Base-by-base conservation (phyloP, 2,888 invertebrate species). In the Gastracanthus pulcherrimus region DNA sequence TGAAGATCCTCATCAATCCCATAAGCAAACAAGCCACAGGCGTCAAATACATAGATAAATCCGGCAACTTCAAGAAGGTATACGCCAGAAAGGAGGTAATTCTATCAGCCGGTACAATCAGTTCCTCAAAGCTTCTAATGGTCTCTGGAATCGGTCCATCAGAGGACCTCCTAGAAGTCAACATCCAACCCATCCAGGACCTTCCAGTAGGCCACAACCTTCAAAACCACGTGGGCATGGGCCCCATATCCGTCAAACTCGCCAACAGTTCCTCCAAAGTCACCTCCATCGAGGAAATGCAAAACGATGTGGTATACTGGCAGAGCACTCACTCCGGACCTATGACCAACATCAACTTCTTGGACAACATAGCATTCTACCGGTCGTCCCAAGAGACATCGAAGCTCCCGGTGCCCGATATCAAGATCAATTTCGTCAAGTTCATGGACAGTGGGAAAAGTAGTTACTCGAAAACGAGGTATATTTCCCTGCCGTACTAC, bases 121-220 rank as follows among this genome's bases (percentile, higher is more conserved):
- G 91, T 51, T 91, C 93, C 2, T 92, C 93, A 0, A 92, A 93
- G 81, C 86, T 93, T 80, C 87, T 93, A 3, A 92, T 93, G 92
- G 87, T 93, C 34, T 93, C 93, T 11, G 93, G 93, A 0, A 89
- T 93, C 45, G 93, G 93, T 0, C 92, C 92, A 0, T 87, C 85
- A 77, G 82, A 88, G 19, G 91, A 92, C 64, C 85, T 93, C 1
- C 76, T 86, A 58, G 84, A 88, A 23, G 85, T 89, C 11, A 89
- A 89, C n/a, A 92, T 93, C n/a, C 78, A 89, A 3, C 86, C 89
- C 9, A 31, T 92, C n/a, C 75, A 88, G 51, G 90, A 93, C 85
- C 87, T 92, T 31, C 79, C 79, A 78, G 93, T 93, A 0, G 93
- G 93, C 0, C 84, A 90, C 82, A 93, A 93, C 86, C 89, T 93